These are phyloP conservation scores for Silurus glanis DNA, from an alignment of 2,113 vertebrate genomes.

Conservation along the genomic window DNA sequence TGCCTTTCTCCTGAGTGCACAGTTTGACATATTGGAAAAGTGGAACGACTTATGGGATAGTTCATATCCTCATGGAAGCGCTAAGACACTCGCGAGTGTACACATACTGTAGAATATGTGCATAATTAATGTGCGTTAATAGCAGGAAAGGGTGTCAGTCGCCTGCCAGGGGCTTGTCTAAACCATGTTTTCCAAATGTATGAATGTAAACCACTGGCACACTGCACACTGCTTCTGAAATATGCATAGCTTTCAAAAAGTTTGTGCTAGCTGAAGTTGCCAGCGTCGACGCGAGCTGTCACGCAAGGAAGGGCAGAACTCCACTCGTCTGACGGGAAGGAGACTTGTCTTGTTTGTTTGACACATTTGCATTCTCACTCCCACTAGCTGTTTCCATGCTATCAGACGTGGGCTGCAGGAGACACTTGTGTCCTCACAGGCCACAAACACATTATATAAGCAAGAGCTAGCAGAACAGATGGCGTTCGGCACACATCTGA, in stretches of 20 bases:
- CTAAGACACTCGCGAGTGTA: background rate
- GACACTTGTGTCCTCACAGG: slow-evolving; percentile 36
- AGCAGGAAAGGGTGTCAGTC: background rate
- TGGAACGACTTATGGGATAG: background rate
- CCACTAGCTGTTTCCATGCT: slow-evolving; percentile 40
- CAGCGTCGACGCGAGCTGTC: slow-evolving; percentile 5
- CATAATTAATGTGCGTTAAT: slow-evolving; percentile 30
- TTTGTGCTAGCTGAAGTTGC: slow-evolving; percentile 1
- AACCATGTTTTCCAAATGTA: background rate
- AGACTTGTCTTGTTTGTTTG: slow-evolving; percentile 36
- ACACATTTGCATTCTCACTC: slow-evolving; percentile 38
- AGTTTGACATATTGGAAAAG: slow-evolving; percentile 25
- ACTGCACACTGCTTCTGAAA: background rate
- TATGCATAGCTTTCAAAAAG: background rate
- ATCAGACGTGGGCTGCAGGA: slow-evolving; percentile 30
- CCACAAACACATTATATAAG: slow-evolving; percentile 52
- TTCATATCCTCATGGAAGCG: background rate
- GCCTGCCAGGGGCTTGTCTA: slow-evolving; percentile 7
- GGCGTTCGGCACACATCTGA: slow-evolving; percentile 54
- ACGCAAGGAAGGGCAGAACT: background rate
- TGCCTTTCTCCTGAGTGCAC: slow-evolving; percentile 32
- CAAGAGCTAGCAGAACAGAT: slow-evolving; percentile 43
- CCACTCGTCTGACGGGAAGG: background rate
- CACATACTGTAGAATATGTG: background rate
- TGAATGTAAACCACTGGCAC: background rate